Evolutionary conservation across 2,113 vertebrate species (phyloP), one percentile per base, ranked within the genome.

Genomic region (Percina caprodes): DNA sequence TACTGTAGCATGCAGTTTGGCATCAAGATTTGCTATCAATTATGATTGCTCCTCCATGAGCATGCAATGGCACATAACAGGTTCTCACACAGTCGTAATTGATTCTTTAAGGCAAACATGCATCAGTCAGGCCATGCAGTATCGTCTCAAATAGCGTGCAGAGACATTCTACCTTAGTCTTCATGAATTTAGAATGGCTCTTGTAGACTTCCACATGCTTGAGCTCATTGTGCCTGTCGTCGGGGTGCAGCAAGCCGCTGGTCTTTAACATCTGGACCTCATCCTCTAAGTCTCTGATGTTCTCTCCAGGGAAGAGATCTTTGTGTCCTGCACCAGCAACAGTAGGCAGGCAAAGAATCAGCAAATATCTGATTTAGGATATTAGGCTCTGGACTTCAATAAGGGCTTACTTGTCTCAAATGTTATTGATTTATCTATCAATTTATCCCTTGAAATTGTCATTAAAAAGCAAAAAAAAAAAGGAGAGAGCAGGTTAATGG

Each of bases 181-280:
- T 99, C 98, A 99, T 98, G 94, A 99, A 99, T 95, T 98, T 99
- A 74, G 97, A 97, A 91, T 99, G 98, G 95, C 96, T 99, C 94
- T 98, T 99, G 95, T 99, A 99, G 94, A 98, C 96, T 86, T 99
- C 98, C 93, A 98, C 97, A 92, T 99, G 98, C 93, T 97, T 99
- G 91, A 98, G 96, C 91, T 99, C 98, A 85, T 98, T 97, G 75
- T 98, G 97, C 15, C 96, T 94, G 85, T 98, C 96, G 49, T 98
- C 97, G 15, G 95, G 94, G 79, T 97, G 97, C 83, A 98, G 91
- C 83, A 97, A 92, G 90, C 98, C 97, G 56, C 96, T 98, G 85
- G 97, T 97, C 95, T 99, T 99, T 89, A 99, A 92, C 96, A 98
- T 98, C 95, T 99, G 98, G 94, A 99, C 97, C 91, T 99, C 98